A percentile compares a stretch with the other conserved stretches of the same genome.
Conservation (phyloP, 2,113 vertebrate genomes). For the Ondatra zibethicus region DNA sequence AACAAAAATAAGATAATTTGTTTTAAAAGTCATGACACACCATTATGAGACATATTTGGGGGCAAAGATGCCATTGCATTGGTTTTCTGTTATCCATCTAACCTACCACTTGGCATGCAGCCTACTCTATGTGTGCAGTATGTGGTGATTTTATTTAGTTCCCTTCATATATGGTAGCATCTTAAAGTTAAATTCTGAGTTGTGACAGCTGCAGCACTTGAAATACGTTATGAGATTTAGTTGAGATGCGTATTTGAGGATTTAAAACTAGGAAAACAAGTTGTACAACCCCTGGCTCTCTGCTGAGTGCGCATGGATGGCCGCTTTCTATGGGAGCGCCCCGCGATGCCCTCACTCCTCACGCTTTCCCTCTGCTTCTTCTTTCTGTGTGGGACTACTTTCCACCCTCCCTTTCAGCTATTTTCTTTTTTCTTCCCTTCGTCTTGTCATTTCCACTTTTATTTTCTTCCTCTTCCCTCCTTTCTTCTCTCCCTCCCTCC, state of each 20-base stretch:
- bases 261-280: slow-evolving; percentile 58
- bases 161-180: background rate
- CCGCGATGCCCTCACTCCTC: fast-evolving
- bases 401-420: background rate
- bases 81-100: background rate
- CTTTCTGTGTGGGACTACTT: too few relatives aligned
- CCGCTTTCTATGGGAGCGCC: background rate
- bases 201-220: background rate
- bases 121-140: background rate
- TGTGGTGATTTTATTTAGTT: background rate
- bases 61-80: background rate
- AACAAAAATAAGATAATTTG: background rate
- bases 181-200: background rate
- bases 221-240: slow-evolving; percentile 7
- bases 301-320: too few relatives aligned
- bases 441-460: background rate
- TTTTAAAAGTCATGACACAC: background rate
- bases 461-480: background rate
- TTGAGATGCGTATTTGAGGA: slow-evolving; percentile 23
- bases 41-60: background rate
- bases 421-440: background rate
- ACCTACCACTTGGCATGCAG: too few relatives aligned
- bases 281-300: background rate
- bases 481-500: background rate
- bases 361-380: background rate